phyloP scores from a whole-genome alignment of 2,113 vertebrate genomes.

The Marmota monax region DNA sequence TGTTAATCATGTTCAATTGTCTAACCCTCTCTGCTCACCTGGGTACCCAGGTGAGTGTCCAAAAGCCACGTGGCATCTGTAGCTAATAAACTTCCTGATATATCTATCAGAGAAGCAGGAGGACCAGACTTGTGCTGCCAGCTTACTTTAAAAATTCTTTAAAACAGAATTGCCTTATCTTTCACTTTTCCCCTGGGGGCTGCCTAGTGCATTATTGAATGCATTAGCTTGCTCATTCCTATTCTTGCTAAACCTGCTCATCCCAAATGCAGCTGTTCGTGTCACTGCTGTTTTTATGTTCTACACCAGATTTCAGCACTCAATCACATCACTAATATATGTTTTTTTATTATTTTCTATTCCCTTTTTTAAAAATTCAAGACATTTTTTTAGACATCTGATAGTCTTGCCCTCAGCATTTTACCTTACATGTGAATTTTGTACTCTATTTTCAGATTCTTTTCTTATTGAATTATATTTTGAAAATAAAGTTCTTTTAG shows the following conservation, averaged over 20 bases:
- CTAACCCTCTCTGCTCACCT: not conserved
- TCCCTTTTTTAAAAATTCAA: constrained; percentile 51
- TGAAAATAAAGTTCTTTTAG: not conserved
- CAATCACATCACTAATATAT: not conserved
- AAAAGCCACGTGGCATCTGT: not conserved
- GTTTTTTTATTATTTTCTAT: constrained; percentile 50
- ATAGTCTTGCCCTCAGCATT: not conserved
- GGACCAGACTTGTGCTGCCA: not conserved
- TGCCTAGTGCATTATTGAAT: constrained; percentile 23
- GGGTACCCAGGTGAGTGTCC: not conserved
- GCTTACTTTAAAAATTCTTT: constrained; percentile 41
- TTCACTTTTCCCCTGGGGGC: not conserved
- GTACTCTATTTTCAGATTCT: constrained; percentile 10
- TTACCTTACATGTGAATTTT: constrained; percentile 17
- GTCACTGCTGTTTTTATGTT: constrained; percentile 13
- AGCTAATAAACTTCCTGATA: not conserved
- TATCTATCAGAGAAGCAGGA: not conserved
- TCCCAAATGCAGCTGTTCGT: constrained; percentile 15
- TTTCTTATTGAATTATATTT: constrained; percentile 28
- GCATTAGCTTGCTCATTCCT: not conserved
- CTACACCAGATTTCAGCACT: not conserved
- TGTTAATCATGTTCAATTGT: not conserved
- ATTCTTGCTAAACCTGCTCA: not conserved
- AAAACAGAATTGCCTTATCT: constrained; percentile 14
- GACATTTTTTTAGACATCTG: not conserved